Conservation (phyloP, 1,140 invertebrate genomes). For the Drosophila lacteicornis region DNA sequence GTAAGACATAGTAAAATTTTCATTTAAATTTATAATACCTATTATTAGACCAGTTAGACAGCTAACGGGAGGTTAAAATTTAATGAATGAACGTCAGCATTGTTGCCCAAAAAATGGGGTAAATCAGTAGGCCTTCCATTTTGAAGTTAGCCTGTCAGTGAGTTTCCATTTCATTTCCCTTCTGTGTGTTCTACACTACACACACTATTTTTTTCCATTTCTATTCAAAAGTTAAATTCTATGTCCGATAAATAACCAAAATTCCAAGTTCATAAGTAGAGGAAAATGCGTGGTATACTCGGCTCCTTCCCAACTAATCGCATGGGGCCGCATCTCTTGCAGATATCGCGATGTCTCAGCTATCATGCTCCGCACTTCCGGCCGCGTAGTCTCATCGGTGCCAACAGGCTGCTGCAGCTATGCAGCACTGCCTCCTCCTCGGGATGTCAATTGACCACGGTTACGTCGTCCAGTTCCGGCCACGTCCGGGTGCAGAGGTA, state of each 20-base stretch:
- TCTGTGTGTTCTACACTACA: background rate
- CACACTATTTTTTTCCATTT: conserved; percentile 16
- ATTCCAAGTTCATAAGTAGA: conserved; percentile 15
- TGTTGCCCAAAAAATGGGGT: no score
- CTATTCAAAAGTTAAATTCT: conserved; percentile 2
- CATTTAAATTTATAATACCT: no score
- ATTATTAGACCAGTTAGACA: no score
- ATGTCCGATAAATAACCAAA: background rate
- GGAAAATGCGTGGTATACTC: conserved; percentile 29
- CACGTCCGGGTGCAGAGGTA: conserved; percentile 43
- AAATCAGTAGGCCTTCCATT: no score
- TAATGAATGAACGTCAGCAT: no score
- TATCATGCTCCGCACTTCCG: conserved; percentile 59
- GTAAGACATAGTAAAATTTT: no score
- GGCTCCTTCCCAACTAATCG: conserved; percentile 11
- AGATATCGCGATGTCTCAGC: conserved; percentile 61
- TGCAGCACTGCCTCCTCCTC: conserved; percentile 1
- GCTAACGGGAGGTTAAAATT: no score
- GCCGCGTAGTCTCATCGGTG: conserved; percentile 15
- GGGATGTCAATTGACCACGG: background rate
- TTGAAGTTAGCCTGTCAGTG: no score
- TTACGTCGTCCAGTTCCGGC: background rate
- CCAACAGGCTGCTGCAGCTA: conserved; percentile 28
- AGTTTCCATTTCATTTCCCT: no score
- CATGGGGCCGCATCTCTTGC: conserved; percentile 48